Percentiles rank a stretch among this genome's conserved stretches.
Evolutionary conservation across 1,140 invertebrate species (phyloP).

Genomic region (Anastrepha ludens): DNA sequence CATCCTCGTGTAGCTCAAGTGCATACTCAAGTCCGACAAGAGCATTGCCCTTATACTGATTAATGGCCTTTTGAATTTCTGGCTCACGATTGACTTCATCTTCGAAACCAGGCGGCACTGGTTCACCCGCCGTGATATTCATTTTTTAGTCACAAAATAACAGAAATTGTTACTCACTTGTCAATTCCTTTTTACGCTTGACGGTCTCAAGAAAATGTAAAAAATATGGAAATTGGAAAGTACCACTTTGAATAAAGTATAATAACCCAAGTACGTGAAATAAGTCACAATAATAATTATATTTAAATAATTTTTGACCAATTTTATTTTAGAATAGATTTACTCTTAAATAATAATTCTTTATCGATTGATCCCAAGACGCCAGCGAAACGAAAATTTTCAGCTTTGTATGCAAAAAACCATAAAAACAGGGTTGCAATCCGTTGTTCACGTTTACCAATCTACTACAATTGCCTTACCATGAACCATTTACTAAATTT

Average conservation of each 20-base stretch:
- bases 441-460: background rate
- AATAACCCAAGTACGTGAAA: background rate
- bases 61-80: conserved; percentile 77
- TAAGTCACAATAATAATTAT: background rate
- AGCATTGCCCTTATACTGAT: conserved; percentile 74
- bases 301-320: background rate
- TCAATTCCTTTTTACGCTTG: background rate
- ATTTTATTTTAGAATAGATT: background rate
- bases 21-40: conserved; percentile 83
- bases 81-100: conserved; percentile 77
- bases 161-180: background rate
- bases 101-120: conserved; percentile 83
- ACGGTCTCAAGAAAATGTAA: background rate
- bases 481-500: background rate
- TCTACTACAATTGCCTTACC: conserved; percentile 28
- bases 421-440: conserved; percentile 5
- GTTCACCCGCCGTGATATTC: conserved; percentile 79
- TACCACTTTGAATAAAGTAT: background rate
- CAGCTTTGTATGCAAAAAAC: conserved; percentile 13
- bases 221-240: background rate
- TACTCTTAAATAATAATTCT: background rate
- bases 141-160: conserved; percentile 57
- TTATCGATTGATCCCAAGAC: background rate
- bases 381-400: conserved; percentile 35
- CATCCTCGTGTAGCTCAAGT: conserved; percentile 80